Evolutionary conservation across 2,113 vertebrate genomes (phyloP).

Genomic region (Sorex fumeus): DNA sequence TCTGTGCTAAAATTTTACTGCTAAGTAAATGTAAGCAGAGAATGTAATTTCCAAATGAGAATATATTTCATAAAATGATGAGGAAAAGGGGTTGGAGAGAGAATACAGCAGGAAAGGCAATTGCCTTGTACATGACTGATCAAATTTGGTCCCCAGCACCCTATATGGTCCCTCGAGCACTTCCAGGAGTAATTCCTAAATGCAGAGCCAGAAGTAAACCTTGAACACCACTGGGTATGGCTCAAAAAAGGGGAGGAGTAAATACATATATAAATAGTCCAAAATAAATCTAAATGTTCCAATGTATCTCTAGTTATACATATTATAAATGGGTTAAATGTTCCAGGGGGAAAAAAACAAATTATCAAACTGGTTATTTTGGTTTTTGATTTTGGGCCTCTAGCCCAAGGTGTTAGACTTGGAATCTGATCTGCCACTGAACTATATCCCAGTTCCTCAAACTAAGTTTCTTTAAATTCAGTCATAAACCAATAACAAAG

Average conservation of each 20-base stretch:
- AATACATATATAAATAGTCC: neutral
- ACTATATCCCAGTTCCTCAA: no score
- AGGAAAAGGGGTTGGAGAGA: neutral
- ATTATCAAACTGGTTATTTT: neutral
- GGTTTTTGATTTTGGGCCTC: no score
- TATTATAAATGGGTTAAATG: constrained; percentile 13
- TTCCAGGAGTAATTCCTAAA: no score
- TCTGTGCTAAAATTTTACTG: neutral
- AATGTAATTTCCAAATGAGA: constrained; percentile 17
- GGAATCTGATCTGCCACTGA: no score
- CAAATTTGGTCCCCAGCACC: no score
- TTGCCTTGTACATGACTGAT: no score
- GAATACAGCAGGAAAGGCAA: neutral
- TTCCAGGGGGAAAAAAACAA: neutral
- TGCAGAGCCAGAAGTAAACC: no score
- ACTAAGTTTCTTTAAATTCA: constrained; percentile 33
- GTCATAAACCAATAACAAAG: neutral
- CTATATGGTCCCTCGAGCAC: no score
- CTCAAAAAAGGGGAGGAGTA: neutral
- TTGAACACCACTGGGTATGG: no score
- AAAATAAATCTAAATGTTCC: constrained; percentile 24
- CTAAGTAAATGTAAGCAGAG: constrained; percentile 4
- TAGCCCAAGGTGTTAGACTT: no score
- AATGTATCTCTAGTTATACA: neutral
- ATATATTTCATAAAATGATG: neutral